Conservation (phyloP, 1,140 invertebrate species). For the Calephelis nemesis region DNA sequence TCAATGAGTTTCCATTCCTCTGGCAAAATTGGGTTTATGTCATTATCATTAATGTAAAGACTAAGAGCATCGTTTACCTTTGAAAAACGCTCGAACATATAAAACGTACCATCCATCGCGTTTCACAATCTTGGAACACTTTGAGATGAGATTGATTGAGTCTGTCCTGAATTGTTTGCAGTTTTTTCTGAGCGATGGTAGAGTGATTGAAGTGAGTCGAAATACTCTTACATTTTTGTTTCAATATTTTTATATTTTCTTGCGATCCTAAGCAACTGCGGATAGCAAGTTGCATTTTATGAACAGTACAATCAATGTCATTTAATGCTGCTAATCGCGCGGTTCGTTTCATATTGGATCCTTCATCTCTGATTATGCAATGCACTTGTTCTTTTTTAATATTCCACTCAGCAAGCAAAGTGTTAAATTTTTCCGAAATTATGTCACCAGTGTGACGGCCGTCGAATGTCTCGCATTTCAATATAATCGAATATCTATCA, state of each 20-base stretch:
- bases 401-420: constrained; percentile 29
- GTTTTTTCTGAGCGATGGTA: constrained; percentile 40
- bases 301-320: constrained; percentile 30
- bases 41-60: constrained; percentile 27
- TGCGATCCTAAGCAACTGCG: constrained; percentile 19
- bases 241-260: constrained; percentile 15
- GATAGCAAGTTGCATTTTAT: constrained; percentile 29
- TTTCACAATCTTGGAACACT: constrained; percentile 47
- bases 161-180: constrained; percentile 39
- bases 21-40: no score
- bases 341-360: constrained; percentile 25
- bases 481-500: no score
- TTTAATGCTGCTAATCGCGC: constrained; percentile 22
- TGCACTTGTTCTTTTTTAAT: constrained; percentile 29
- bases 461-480: no score
- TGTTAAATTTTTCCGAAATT: constrained; percentile 29
- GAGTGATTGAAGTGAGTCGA: constrained; percentile 40
- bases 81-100: constrained; percentile 42
- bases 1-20: no score
- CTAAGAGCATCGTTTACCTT: constrained; percentile 31
- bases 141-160: constrained; percentile 43
- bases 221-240: constrained; percentile 35
- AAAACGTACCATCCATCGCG: constrained; percentile 54
- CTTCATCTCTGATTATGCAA: constrained; percentile 27
- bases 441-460: constrained; percentile 15